Evolutionary conservation across 2,113 vertebrate genomes (phyloP).

Genomic region (Copsychus sechellarum): DNA sequence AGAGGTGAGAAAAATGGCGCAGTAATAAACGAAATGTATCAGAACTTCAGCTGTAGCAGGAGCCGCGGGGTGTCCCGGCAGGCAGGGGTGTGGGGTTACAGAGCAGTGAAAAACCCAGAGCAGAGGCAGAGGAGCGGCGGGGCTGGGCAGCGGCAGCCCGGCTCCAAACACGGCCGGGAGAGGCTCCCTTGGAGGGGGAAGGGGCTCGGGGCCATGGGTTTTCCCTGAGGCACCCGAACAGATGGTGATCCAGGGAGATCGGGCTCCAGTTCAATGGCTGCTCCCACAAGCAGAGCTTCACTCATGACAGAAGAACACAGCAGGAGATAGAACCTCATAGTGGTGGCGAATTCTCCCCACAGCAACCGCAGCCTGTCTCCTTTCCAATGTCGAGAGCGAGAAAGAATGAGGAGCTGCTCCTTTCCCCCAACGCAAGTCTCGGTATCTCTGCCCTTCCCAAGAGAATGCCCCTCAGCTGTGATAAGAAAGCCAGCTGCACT

Average conservation of each 20-base stretch:
- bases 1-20: no score
- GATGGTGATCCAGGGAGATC: neutral
- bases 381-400: rapidly evolving
- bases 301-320: neutral
- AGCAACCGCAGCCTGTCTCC: neutral
- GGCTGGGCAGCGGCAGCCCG: no score
- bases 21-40: no score
- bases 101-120: no score
- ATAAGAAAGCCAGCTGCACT: neutral
- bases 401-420: neutral
- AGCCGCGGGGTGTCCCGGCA: no score
- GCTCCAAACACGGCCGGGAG: no score
- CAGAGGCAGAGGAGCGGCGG: no score
- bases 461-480: rapidly evolving
- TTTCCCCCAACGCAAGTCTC: neutral
- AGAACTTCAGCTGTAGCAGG: no score
- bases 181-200: no score
- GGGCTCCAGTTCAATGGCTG: rapidly evolving
- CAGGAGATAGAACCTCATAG: neutral
- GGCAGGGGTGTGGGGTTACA: no score
- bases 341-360: neutral
- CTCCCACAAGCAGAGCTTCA: rapidly evolving
- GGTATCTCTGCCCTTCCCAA: neutral
- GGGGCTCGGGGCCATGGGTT: rapidly evolving
- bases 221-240: neutral